Percentiles rank a stretch among this genome's conserved stretches.
phyloP scores from a whole-genome alignment of 2,888 invertebrate genomes.

The Flexamia atlantica region DNA sequence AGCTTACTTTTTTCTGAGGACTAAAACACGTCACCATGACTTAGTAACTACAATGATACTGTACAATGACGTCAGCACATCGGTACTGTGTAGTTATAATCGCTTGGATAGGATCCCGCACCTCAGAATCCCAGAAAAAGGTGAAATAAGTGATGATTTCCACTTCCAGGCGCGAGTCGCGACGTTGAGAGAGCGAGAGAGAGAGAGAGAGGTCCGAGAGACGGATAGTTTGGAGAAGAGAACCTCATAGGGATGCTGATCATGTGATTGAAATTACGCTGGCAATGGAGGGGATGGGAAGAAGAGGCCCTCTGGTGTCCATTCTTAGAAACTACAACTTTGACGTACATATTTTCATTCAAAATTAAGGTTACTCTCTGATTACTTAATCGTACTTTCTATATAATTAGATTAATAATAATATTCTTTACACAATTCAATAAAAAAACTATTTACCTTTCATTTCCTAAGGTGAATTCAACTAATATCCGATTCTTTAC shows the following conservation, averaged over 20 bases:
- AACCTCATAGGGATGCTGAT: constrained; percentile 36
- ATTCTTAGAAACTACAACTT: constrained; percentile 10
- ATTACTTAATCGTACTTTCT: neutral
- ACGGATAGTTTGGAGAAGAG: constrained; percentile 1
- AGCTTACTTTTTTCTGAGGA: too few relatives aligned
- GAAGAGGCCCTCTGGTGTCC: constrained; percentile 24
- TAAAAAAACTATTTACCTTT: constrained; percentile 2
- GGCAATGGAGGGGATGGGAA: neutral
- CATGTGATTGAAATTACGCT: constrained; percentile 24
- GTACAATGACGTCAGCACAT: constrained; percentile 8
- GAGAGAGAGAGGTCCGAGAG: neutral
- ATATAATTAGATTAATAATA: neutral
- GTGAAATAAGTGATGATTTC: neutral
- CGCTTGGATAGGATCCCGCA: neutral
- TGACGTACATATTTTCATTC: neutral
- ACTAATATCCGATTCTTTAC: constrained; percentile 5
- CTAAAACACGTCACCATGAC: neutral
- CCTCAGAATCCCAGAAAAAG: neutral
- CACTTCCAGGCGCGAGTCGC: too few relatives aligned
- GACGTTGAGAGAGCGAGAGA: neutral
- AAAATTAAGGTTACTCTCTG: neutral
- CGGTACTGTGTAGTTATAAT: neutral
- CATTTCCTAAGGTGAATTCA: neutral
- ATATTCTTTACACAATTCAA: constrained; percentile 5
- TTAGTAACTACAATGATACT: neutral